Evolutionary conservation across 2,888 invertebrate species (phyloP).

Genomic region (Eurois occulta): DNA sequence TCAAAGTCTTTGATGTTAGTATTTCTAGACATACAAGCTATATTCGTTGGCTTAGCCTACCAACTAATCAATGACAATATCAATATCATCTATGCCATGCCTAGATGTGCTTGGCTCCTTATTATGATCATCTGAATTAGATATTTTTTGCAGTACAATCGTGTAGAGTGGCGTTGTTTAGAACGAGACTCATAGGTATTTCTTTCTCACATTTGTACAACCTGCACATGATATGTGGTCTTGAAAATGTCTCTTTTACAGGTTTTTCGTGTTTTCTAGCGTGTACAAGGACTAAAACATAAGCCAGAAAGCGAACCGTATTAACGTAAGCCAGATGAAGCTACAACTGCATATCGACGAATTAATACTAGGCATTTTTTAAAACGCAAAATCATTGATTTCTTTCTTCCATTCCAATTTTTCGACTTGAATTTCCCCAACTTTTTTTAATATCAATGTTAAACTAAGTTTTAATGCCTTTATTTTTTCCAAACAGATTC

Average conservation of each 20-base stretch:
- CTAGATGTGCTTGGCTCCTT: neutral
- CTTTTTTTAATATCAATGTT: too few relatives aligned
- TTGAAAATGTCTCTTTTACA: neutral
- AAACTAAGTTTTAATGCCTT: neutral
- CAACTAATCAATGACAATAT: neutral
- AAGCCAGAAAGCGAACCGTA: too few relatives aligned
- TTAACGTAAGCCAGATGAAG: neutral
- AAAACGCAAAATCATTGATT: neutral
- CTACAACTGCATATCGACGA: neutral
- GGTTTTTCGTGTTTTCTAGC: neutral
- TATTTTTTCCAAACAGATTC: slow-evolving; percentile 3
- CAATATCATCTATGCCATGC: neutral
- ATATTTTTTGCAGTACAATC: slow-evolving; percentile 1
- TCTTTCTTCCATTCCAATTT: neutral
- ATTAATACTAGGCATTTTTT: neutral
- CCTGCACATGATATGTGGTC: neutral
- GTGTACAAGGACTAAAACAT: neutral
- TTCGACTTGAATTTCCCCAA: neutral
- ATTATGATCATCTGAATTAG: neutral
- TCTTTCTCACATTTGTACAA: neutral
- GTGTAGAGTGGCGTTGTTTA: neutral
- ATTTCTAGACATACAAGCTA: neutral
- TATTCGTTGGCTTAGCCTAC: neutral
- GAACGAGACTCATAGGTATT: neutral
- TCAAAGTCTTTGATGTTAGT: slow-evolving; percentile 28